Evolutionary conservation across 2,113 vertebrate genomes (phyloP).

Genomic region (Psilopogon haemacephalus): DNA sequence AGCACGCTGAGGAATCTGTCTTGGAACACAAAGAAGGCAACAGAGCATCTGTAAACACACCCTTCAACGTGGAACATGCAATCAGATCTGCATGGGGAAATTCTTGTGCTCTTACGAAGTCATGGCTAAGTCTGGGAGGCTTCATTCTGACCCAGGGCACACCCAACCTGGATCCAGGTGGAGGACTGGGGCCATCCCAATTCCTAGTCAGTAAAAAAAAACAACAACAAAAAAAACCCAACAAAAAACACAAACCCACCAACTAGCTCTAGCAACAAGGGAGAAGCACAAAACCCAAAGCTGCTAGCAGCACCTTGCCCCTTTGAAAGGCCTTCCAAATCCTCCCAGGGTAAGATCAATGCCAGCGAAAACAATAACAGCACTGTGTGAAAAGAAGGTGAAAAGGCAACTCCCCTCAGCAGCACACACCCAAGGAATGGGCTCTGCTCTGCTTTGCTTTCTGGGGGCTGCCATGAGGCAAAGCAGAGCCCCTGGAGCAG

Average conservation of each 20-base stretch:
- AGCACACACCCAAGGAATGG: not conserved
- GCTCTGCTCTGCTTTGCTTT: not conserved
- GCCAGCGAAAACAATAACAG: conserved; percentile 14
- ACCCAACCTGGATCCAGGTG: not conserved
- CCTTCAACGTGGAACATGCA: not conserved
- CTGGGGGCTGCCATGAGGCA: not conserved
- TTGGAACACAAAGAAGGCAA: not conserved
- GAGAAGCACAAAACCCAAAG: not conserved
- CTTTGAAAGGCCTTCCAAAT: conserved; percentile 64
- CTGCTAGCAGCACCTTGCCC: conserved; percentile 26
- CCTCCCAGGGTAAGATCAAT: conserved; percentile 60
- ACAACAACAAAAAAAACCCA: no score
- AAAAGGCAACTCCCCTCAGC: conserved; percentile 53
- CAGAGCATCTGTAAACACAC: not conserved
- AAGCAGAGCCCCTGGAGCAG: not conserved
- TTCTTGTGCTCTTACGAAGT: not conserved
- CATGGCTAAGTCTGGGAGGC: not conserved
- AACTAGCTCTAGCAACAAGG: conserved; percentile 21
- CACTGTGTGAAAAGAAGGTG: conserved; percentile 45
- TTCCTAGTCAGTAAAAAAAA: conserved; percentile 21
- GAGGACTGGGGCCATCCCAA: not conserved
- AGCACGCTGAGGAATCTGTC: not conserved
- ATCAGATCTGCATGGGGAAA: not conserved
- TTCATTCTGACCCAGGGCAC: rapidly evolving
- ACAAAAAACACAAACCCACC: not conserved